A percentile compares a stretch with the other conserved stretches of the same genome.
phyloP scores from a whole-genome alignment of 1,140 invertebrate genomes.

The Platorchestia sp. region DNA sequence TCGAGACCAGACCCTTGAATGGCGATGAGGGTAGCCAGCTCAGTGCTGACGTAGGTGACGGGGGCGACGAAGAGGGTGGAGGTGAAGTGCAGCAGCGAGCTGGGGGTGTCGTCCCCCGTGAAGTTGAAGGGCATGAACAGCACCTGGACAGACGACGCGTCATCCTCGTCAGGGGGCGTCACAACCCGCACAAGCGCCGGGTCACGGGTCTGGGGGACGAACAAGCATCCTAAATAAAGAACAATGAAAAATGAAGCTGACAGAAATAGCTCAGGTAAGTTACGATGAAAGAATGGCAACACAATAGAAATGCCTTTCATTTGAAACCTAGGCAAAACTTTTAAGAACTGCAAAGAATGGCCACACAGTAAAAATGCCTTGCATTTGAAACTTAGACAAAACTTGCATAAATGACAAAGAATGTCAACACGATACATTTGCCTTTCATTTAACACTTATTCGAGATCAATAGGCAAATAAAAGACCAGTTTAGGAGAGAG shows the following conservation, averaged over 20 bases:
- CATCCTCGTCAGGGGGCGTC: neutral
- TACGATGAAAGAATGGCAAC: neutral
- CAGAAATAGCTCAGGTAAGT: neutral
- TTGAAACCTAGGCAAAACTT: no score
- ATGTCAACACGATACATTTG: no score
- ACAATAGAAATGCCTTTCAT: no score
- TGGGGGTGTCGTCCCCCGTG: neutral
- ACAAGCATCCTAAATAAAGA: neutral
- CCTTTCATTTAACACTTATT: no score
- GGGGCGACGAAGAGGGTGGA: conserved; percentile 30
- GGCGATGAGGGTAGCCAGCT: neutral
- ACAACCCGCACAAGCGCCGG: neutral
- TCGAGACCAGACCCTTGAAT: neutral
- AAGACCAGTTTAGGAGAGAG: no score
- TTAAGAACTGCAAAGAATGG: no score
- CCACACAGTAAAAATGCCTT: no score
- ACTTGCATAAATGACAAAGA: no score
- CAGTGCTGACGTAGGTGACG: conserved; percentile 13
- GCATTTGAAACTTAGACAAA: no score
- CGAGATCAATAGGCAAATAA: no score
- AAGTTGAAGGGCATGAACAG: conserved; percentile 44
- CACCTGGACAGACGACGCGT: neutral
- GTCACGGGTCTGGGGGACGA: neutral
- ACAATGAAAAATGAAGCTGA: neutral
- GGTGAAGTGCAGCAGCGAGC: neutral